Evolutionary conservation across 2,113 vertebrate species (phyloP), one percentile per base, ranked within the genome.

Genomic region (Zapus hudsonius): DNA sequence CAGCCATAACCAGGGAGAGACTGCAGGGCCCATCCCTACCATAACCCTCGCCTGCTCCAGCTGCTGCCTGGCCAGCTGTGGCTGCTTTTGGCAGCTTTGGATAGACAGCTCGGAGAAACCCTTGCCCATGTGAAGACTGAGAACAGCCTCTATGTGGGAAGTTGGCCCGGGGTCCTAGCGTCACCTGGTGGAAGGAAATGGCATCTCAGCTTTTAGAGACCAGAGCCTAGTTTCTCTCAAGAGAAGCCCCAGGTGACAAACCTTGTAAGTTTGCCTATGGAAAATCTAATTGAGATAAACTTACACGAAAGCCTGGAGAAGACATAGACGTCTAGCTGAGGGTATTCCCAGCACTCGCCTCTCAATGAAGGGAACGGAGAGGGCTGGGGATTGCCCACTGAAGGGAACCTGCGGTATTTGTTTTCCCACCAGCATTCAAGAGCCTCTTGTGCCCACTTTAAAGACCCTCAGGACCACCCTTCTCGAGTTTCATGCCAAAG

Each of bases 171-270:
- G 40, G 33, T 22, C 70, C 31, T 69, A 19, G 72, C 13, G 33
- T 91, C 94, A 70, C 85, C 92, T 95, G 17, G 84, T 93, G 91
- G 91, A 55, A 0, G 0, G 27, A 44, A 55, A n/a, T 23, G 27
- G 67, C 59, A 75, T 5, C 38, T 63, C 36, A 0, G 40, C 29
- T 47, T 27, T 83, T 33, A 12, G 44, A 52, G 27, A 63, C 29
- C 4, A 4, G 22, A 85, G 15, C 57, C 61, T 20, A 67, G 22
- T 19, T 36, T 16, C 31, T 85, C 17, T 19, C 1, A 0, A 69
- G 31, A 93, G 81, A 80, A 81, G 59, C 12, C 44, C 42, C 22
- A 55, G 75, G 66, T 72, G 85, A 23, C 40, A 89, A 44, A 84
- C 44, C 31, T 69, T 52, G 7, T 23, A 52, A 19, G 82, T 87